These are phyloP conservation scores for Holothuria glaberrima DNA, from an alignment of 35 echinoderm and acorn worm species.

Conservation along the genomic window DNA sequence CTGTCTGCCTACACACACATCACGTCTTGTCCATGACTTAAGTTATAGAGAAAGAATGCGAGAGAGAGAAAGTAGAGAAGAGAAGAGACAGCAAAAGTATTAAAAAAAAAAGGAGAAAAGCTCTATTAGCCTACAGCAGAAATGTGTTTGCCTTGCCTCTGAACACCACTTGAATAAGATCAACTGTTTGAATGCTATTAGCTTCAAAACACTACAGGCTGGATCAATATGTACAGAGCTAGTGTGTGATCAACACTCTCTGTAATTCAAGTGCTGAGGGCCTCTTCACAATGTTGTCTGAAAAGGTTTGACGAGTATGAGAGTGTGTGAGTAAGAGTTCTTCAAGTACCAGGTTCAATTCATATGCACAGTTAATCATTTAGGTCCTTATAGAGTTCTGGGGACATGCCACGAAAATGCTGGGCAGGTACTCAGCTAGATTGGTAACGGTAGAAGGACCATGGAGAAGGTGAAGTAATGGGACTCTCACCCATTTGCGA, in stretches of 20 bases:
- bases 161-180: conserved; percentile 59
- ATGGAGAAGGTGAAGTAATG: conserved; percentile 49
- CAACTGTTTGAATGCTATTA: conserved; percentile 66
- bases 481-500: conserved; percentile 43
- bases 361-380: conserved; percentile 53
- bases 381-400: conserved; percentile 33
- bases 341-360: conserved; percentile 16
- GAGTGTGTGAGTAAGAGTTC: conserved; percentile 38
- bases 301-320: conserved; percentile 46
- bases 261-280: conserved; percentile 49
- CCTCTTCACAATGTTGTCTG: conserved; percentile 56
- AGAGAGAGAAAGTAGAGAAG: too few species aligned
- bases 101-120: conserved; percentile 17
- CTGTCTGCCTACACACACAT: too few species aligned
- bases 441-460: conserved; percentile 53
- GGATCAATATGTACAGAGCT: conserved; percentile 58
- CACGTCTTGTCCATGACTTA: too few species aligned
- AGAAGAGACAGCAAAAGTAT: conserved; percentile 24
- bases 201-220: conserved; percentile 58
- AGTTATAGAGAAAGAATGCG: too few species aligned
- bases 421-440: conserved; percentile 48
- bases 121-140: too few species aligned
- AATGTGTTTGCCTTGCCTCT: conserved; percentile 58
- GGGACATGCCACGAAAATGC: conserved; percentile 36
- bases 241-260: conserved; percentile 46